phyloP scores from a whole-genome alignment of 2,888 invertebrate genomes.

The Himalopsyche anomala region DNA sequence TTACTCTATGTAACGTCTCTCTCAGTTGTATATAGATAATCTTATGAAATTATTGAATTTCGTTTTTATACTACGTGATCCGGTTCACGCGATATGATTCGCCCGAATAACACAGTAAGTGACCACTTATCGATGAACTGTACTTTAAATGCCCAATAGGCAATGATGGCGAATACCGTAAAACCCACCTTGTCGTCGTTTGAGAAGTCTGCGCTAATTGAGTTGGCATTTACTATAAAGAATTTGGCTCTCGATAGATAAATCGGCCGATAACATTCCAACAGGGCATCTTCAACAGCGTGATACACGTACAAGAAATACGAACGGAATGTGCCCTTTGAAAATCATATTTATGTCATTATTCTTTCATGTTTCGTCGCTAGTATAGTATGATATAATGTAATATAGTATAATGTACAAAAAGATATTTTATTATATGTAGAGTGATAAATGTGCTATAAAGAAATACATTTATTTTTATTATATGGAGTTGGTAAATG shows the following conservation, averaged over 20 bases:
- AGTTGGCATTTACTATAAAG: conserved; percentile 37
- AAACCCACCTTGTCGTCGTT: background rate
- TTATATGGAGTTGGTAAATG: no score
- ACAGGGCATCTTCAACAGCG: background rate
- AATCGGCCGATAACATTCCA: conserved; percentile 15
- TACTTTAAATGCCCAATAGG: conserved; percentile 28
- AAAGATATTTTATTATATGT: no score
- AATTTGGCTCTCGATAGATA: conserved; percentile 28
- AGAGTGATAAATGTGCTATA: no score
- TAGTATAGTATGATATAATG: no score
- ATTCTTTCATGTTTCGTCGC: no score
- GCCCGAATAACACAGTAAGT: background rate
- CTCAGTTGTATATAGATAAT: no score
- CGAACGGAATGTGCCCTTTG: conserved; percentile 27
- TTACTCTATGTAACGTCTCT: no score
- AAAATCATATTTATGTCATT: background rate
- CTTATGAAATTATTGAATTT: no score
- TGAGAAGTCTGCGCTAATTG: background rate
- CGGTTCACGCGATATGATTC: conserved; percentile 6
- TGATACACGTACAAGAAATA: background rate
- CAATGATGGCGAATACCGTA: conserved; percentile 18
- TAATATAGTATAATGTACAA: no score
- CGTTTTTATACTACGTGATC: background rate
- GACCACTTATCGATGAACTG: conserved; percentile 27
- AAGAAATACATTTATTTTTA: no score